phyloP scores from a whole-genome alignment of 2,888 invertebrate genomes.

The Dendrolimus pini region DNA sequence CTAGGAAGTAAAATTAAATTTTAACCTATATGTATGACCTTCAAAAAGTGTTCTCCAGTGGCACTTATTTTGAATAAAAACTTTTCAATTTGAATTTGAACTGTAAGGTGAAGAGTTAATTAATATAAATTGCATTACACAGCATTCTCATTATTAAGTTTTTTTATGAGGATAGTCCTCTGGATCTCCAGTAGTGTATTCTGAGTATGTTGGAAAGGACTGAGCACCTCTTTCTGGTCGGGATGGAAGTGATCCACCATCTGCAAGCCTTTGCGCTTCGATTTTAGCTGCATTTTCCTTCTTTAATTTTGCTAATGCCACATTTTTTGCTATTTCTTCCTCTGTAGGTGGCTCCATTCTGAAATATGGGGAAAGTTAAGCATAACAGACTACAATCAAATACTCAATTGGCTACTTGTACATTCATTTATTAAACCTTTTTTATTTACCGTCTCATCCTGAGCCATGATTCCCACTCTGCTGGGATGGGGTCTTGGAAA shows the following conservation, averaged over 20 bases:
- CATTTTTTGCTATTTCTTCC: conserved; percentile 83
- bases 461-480: conserved; percentile 94
- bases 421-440: too few relatives aligned
- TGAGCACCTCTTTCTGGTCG: conserved; percentile 38
- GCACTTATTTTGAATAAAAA: too few relatives aligned
- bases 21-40: too few relatives aligned
- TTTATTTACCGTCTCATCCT: conserved; percentile 74
- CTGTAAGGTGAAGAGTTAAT: too few relatives aligned
- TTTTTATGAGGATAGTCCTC: conserved; percentile 20
- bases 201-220: conserved; percentile 76
- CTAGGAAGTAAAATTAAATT: too few relatives aligned
- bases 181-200: conserved; percentile 74
- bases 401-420: too few relatives aligned
- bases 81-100: too few relatives aligned
- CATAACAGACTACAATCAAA: too few relatives aligned
- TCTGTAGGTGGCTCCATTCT: conserved; percentile 81
- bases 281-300: conserved; percentile 84
- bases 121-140: too few relatives aligned
- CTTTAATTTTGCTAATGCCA: conserved; percentile 83
- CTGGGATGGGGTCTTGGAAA: conserved; percentile 85
- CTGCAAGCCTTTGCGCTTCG: conserved; percentile 75
- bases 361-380: conserved; percentile 10
- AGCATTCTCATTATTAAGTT: conserved; percentile 4
- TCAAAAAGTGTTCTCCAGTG: too few relatives aligned
- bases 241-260: conserved; percentile 51